These are phyloP conservation scores for Lithophane semibrunnea DNA, from an alignment of 2,888 invertebrate genomes.

Conservation along the genomic window DNA sequence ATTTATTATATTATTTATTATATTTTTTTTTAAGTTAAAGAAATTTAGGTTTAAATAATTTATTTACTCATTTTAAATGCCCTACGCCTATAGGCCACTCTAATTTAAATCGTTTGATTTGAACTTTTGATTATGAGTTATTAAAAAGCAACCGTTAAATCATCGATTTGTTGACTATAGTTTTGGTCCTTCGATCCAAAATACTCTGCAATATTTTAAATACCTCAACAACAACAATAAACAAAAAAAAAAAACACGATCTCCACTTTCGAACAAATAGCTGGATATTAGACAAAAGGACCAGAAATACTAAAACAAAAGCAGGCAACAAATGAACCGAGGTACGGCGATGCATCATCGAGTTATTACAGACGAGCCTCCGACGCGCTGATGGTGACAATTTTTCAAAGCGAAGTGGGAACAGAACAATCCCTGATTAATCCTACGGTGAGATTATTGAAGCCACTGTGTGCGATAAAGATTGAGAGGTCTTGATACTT, in stretches of 20 bases:
- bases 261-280: not conserved
- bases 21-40: too few species aligned
- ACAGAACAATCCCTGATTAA: constrained; percentile 88
- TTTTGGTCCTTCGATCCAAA: not conserved
- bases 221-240: not conserved
- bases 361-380: constrained; percentile 78
- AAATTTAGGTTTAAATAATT: too few species aligned
- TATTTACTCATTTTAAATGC: not conserved
- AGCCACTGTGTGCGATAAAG: constrained; percentile 70
- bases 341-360: constrained; percentile 82
- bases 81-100: not conserved
- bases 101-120: not conserved
- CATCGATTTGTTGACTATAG: not conserved
- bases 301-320: constrained; percentile 58
- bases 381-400: constrained; percentile 86
- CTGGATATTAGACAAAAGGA: constrained; percentile 10
- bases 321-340: constrained; percentile 65
- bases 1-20: too few species aligned
- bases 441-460: constrained; percentile 86
- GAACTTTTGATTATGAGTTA: not conserved
- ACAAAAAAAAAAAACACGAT: not conserved
- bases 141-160: not conserved
- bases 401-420: constrained; percentile 86
- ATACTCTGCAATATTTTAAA: not conserved
- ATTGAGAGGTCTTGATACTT: constrained; percentile 73